phyloP scores from a whole-genome alignment of 2,888 invertebrate genomes.

The Parthenolecanium corni region DNA sequence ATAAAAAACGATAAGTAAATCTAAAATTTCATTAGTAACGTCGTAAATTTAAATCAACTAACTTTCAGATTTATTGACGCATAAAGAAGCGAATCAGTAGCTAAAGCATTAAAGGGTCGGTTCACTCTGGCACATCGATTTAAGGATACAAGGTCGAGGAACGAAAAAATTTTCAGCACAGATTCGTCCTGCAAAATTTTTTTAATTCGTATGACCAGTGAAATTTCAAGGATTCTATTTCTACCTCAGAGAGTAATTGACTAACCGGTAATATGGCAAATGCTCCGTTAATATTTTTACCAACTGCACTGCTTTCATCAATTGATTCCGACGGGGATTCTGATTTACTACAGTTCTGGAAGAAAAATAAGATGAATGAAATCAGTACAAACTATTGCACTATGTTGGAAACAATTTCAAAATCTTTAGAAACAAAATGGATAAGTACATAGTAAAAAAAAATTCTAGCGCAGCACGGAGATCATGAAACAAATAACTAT shows the following conservation, averaged over 20 bases:
- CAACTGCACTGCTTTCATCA: neutral
- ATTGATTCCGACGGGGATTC: neutral
- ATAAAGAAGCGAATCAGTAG: constrained; percentile 63
- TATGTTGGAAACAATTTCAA: no score
- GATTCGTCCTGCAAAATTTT: constrained; percentile 60
- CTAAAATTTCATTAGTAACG: neutral
- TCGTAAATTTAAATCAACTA: constrained; percentile 3
- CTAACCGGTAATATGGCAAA: constrained; percentile 29
- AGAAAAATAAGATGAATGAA: neutral
- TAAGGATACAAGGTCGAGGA: constrained; percentile 66
- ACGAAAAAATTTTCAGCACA: constrained; percentile 45
- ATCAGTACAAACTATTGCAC: neutral
- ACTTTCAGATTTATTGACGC: constrained; percentile 64
- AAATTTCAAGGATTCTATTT: neutral
- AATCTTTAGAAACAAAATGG: no score
- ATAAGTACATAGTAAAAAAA: no score
- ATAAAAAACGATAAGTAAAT: constrained; percentile 8
- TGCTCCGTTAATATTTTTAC: constrained; percentile 13
- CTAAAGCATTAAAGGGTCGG: constrained; percentile 57
- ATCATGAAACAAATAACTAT: no score
- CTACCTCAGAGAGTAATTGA: neutral
- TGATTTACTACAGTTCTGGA: neutral
- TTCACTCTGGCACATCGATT: constrained; percentile 65
- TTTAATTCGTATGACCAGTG: neutral
- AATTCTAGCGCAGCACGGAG: no score